Evolutionary conservation across 2,888 invertebrate genomes (phyloP), one percentile per base, ranked within the genome.

Genomic region (Cerastis rubricosa): DNA sequence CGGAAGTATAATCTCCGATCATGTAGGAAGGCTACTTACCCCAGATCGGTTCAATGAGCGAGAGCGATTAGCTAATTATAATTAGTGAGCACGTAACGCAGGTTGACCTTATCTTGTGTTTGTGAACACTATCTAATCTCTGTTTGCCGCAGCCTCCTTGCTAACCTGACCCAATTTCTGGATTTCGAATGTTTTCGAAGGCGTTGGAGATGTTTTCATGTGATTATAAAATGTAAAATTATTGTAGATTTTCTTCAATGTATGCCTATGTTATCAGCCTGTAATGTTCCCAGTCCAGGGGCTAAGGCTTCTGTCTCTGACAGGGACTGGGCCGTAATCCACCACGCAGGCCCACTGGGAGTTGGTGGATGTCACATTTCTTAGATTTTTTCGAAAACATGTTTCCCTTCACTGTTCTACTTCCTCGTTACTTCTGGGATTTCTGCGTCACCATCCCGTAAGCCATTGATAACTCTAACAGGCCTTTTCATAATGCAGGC

Each of bases 61-160:
- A 79, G 45, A 74, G 74, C 69, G 66, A 85, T 84, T 79, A 75
- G 74, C 78, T 86, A 86, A 86, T 86, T 79, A 84, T 86, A 85
- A 86, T 81, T 76, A 84, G 81, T 68, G 65, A 57, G 82, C 69
- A 70, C 78, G 74, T 67, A 75, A 64, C 74, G 74, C 85, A 86
- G 87, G 87, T 72, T 87, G 87, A 79, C 81, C 78, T 84, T 89
- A 89, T 89, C 91, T 89, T 67, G 63, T 94, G 95, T 95, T 95
- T 95, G 94, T 90, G 85, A 81, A 88, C 69, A 82, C 86, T 95
- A 95, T 95, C 95, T 96, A 92, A 96, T 96, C 95, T 91, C 74
- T 95, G 93, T 94, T 94, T 94, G 91, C 88, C 89, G 87, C 95
- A 94, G 95, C 95, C 95, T 95, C 95, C 93, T 89, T 93, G 90